Base-by-base conservation (phyloP, 2,888 invertebrate genomes). In the Clusia tigrina region DNA sequence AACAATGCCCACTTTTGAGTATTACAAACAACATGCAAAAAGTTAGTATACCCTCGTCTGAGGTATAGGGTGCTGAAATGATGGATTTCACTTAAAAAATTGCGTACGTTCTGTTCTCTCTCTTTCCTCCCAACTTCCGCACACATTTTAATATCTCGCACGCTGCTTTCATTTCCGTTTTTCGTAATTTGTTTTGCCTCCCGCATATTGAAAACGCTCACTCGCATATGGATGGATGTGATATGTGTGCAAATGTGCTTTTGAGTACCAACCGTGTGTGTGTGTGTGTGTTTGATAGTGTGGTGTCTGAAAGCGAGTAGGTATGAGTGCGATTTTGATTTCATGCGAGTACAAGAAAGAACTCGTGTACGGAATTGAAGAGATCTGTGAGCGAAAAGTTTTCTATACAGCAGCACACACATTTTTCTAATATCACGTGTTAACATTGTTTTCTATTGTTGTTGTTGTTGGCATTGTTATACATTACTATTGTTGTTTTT, bases 91-190 rank as follows among this genome's bases (percentile, higher is more conserved):
- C 6, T 32, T 32, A 12, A 6, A 32, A 32, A 32, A 32, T 32
- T 12, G 6, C 32, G 12, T 32, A 12, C 32, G 12, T 32, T 32
- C 32, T 12, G 32, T 32, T n/a, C n/a, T n/a, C n/a, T n/a, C n/a
- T n/a, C n/a, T n/a, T n/a, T n/a, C n/a, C n/a, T n/a, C n/a, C n/a
- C n/a, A n/a, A n/a, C n/a, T n/a, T n/a, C n/a, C 48, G 9, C 18
- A 3, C 22, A 15, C 48, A 20, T 48, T 48, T 3, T 18, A 54
- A 54, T 54, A 20, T 46, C 24, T 38, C 63, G 63, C 65, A 64
- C 62, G 67, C 64, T 68, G 67, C 64, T 74, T 69, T 60, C 57
- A 70, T 72, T 77, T 74, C 70, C 74, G 75, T 32, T 68, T 65
- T 67, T 58, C 62, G 65, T 32, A 37, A 42, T 42, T 15, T 42